Percentiles rank a stretch among this genome's conserved stretches.
phyloP scores from a whole-genome alignment of 2,113 vertebrate genomes.

The Epinephelus moara region DNA sequence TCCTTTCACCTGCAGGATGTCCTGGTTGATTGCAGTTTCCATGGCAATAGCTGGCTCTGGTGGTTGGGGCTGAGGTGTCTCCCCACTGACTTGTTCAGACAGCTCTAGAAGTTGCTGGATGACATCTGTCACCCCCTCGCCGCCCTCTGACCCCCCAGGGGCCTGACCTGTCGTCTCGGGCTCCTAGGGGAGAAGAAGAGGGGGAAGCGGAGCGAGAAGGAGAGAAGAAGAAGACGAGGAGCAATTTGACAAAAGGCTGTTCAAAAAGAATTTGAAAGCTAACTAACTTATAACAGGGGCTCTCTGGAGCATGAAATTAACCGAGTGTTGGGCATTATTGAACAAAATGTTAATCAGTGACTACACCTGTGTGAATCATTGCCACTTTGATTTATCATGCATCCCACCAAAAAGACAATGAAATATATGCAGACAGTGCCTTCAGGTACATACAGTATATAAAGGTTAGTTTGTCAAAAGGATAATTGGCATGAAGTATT shows the following conservation, averaged over 20 bases:
- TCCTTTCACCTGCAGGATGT: constrained; percentile 93
- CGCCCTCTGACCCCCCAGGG: constrained; percentile 82
- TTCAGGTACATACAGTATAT: not conserved
- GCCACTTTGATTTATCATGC: not conserved
- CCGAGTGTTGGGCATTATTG: not conserved
- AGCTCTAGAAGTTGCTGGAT: constrained; percentile 98
- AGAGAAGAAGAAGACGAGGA: not conserved
- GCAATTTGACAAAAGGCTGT: not conserved
- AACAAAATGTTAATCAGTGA: not conserved
- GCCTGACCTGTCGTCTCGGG: constrained; percentile 67
- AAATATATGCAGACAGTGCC: not conserved
- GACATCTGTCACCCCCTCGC: constrained; percentile 94
- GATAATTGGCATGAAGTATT: not conserved
- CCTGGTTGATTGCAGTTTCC: constrained; percentile 93
- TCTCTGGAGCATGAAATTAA: constrained; percentile 25
- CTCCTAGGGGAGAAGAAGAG: constrained; percentile 65
- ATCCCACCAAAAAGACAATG: not conserved
- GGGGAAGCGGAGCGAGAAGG: not conserved
- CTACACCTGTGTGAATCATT: not conserved
- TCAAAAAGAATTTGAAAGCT: constrained; percentile 13
- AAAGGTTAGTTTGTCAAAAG: too few species aligned
- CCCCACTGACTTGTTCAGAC: constrained; percentile 92
- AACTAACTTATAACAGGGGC: constrained; percentile 15
- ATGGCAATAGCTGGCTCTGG: constrained; percentile 89
- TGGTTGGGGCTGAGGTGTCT: constrained; percentile 87